These are phyloP conservation scores for Stenopsyche tienmushanensis DNA, from an alignment of 1,140 invertebrate genomes.

Conservation along the genomic window DNA sequence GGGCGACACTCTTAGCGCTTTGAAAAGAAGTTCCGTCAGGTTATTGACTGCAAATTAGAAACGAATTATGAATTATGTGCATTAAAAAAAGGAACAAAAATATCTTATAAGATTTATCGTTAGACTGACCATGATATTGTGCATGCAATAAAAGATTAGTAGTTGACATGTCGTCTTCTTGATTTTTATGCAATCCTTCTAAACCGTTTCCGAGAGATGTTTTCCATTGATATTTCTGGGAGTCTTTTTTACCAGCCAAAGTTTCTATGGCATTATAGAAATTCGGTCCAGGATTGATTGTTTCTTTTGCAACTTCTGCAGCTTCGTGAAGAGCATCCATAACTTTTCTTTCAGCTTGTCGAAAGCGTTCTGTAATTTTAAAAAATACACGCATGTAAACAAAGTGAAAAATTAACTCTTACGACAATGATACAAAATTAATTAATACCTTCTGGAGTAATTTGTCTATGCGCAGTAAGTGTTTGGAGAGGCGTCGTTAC, in stretches of 20 bases:
- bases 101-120: too few relatives aligned
- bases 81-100: conserved; percentile 8
- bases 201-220: conserved; percentile 5
- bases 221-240: neutral
- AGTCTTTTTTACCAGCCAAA: neutral
- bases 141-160: conserved; percentile 13
- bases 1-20: conserved; percentile 19
- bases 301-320: conserved; percentile 22
- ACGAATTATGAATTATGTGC: neutral
- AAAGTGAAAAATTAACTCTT: neutral
- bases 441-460: conserved; percentile 35
- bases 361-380: conserved; percentile 32
- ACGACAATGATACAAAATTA: neutral
- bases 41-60: conserved; percentile 30
- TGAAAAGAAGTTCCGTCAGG: conserved; percentile 35
- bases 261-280: conserved; percentile 10
- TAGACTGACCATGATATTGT: conserved; percentile 14
- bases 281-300: neutral
- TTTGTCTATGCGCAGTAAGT: conserved; percentile 21
- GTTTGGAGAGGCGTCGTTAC: conserved; percentile 25
- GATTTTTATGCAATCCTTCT: neutral
- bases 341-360: conserved; percentile 38
- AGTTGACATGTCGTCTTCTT: conserved; percentile 6
- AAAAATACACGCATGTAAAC: neutral
- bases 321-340: conserved; percentile 26